Evolutionary conservation across 2,888 invertebrate species (phyloP).

Genomic region (Pycnomerus fuliginosus): DNA sequence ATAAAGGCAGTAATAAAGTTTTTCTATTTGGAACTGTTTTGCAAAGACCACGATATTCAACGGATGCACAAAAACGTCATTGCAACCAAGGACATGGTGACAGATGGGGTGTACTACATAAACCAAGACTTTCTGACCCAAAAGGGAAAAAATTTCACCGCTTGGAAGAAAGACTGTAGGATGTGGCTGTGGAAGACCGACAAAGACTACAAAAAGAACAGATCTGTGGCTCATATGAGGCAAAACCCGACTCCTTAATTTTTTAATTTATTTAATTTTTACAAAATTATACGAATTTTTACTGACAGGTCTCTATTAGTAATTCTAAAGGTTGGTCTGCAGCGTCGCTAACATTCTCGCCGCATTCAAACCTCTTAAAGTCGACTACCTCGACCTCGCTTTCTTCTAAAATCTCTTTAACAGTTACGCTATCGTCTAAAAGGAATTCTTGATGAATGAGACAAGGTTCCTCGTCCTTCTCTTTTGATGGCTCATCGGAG

Average conservation of each 20-base stretch:
- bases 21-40: constrained; percentile 15
- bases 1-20: too few species aligned
- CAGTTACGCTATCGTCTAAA: constrained; percentile 71
- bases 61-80: constrained; percentile 24
- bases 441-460: constrained; percentile 87
- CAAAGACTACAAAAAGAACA: constrained; percentile 36
- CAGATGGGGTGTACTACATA: constrained; percentile 50
- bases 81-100: constrained; percentile 39
- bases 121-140: constrained; percentile 57
- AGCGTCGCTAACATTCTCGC: constrained; percentile 58
- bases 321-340: constrained; percentile 55
- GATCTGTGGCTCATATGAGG: constrained; percentile 35
- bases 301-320: constrained; percentile 66
- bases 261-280: constrained; percentile 5
- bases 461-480: constrained; percentile 74
- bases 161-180: constrained; percentile 71
- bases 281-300: constrained; percentile 31
- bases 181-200: constrained; percentile 64
- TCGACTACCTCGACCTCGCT: constrained; percentile 69
- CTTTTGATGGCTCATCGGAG: constrained; percentile 61
- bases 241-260: constrained; percentile 1
- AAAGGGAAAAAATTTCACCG: constrained; percentile 59
- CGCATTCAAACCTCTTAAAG: constrained; percentile 86
- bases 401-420: constrained; percentile 70
- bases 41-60: constrained; percentile 18